phyloP scores from a whole-genome alignment of 2,888 invertebrate genomes.

The Clivina fossor region DNA sequence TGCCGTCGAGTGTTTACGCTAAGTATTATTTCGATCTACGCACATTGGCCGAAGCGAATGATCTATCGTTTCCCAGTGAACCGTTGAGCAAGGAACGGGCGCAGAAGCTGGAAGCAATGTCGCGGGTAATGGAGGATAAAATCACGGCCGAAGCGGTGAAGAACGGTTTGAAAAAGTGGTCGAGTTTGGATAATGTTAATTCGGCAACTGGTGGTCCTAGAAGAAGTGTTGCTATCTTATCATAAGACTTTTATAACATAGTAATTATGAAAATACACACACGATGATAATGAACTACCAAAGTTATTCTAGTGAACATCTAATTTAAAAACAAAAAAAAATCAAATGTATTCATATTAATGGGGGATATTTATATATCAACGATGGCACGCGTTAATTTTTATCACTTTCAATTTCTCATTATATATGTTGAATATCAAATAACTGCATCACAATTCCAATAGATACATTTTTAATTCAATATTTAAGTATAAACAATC shows the following conservation, averaged over 20 bases:
- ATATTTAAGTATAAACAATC: too few relatives aligned
- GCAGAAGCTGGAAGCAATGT: constrained; percentile 97
- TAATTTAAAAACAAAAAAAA: too few relatives aligned
- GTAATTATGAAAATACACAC: constrained; percentile 28
- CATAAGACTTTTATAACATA: constrained; percentile 49
- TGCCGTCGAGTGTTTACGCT: constrained; percentile 98
- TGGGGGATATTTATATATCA: constrained; percentile 23
- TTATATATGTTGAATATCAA: too few relatives aligned
- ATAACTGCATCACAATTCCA: too few relatives aligned
- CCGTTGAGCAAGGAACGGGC: constrained; percentile 96
- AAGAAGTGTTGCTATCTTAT: constrained; percentile 89
- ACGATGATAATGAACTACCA: constrained; percentile 47
- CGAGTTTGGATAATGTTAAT: constrained; percentile 92
- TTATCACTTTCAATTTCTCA: too few relatives aligned
- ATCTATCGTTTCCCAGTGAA: constrained; percentile 91
- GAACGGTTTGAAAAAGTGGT: constrained; percentile 90
- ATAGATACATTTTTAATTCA: too few relatives aligned
- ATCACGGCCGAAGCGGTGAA: constrained; percentile 79
- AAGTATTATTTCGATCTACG: constrained; percentile 99
- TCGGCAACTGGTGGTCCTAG: constrained; percentile 76
- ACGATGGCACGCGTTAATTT: constrained; percentile 23
- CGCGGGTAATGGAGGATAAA: constrained; percentile 93
- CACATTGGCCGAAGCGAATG: constrained; percentile 95
- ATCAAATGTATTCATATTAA: constrained; percentile 38
- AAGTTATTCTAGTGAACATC: constrained; percentile 47